phyloP scores from a whole-genome alignment of 2,113 vertebrate species.

The Anhinga anhinga region DNA sequence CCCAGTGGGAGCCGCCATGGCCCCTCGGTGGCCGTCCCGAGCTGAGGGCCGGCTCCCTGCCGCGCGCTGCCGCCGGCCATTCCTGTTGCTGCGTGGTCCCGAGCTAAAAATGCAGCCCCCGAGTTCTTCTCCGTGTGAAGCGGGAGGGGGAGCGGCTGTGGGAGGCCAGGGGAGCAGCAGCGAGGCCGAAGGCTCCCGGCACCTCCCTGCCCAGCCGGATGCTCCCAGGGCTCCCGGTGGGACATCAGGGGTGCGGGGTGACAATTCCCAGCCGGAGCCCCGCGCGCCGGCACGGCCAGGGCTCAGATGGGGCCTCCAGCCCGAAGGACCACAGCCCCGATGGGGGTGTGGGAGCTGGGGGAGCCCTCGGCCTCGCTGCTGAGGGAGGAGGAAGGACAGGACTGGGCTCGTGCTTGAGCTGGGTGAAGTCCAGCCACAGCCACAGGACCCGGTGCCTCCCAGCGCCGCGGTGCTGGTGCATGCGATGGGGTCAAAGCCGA shows the following conservation, averaged over 20 bases:
- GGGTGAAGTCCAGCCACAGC: rapidly evolving
- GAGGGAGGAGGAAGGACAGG: neutral
- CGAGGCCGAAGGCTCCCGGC: rapidly evolving
- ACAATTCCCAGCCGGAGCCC: neutral
- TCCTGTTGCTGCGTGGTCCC: rapidly evolving
- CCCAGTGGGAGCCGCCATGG: neutral
- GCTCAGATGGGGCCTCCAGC: neutral
- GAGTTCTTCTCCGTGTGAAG: rapidly evolving
- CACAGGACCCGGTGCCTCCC: rapidly evolving
- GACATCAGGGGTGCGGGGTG: neutral
- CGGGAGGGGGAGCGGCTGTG: neutral
- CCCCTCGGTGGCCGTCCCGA: rapidly evolving
- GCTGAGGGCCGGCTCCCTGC: rapidly evolving
- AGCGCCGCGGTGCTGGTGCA: rapidly evolving
- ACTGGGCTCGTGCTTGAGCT: rapidly evolving
- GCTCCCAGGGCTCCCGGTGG: rapidly evolving
- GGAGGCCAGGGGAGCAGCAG: neutral
- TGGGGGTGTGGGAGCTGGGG: rapidly evolving
- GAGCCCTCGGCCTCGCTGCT: neutral
- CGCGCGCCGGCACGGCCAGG: no score
- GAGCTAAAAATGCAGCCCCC: neutral
- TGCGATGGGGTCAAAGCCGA: rapidly evolving
- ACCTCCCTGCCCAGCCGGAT: neutral
- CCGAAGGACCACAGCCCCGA: neutral
- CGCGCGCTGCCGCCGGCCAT: rapidly evolving